A percentile compares a stretch with the other conserved stretches of the same genome.
These are phyloP conservation scores for Miniopterus natalensis DNA, from an alignment of 2,113 vertebrate species.

Conservation along the genomic window DNA sequence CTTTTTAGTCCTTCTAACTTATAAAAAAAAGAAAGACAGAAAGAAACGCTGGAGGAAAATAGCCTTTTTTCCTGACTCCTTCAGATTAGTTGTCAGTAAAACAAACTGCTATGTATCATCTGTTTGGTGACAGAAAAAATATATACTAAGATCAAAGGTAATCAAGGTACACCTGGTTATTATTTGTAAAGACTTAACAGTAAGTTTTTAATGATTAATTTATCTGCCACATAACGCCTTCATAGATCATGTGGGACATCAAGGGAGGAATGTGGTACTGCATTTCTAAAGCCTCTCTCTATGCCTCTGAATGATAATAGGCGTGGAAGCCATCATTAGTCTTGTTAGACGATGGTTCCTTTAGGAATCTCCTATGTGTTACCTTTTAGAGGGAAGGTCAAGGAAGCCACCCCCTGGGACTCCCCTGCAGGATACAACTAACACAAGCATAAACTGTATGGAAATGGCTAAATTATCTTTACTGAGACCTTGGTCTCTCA, in stretches of 20 bases:
- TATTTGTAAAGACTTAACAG: slow-evolving; percentile 93
- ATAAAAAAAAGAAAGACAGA: neutral
- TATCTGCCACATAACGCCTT: slow-evolving; percentile 91
- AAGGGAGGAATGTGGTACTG: slow-evolving; percentile 93
- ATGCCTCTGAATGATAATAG: slow-evolving; percentile 92
- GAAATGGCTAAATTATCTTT: slow-evolving; percentile 93
- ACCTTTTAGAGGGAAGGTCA: slow-evolving; percentile 92
- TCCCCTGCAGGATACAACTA: slow-evolving; percentile 90
- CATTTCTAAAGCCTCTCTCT: slow-evolving; percentile 90
- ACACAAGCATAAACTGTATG: slow-evolving; percentile 92
- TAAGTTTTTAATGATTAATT: slow-evolving; percentile 94
- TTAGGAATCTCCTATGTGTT: slow-evolving; percentile 92
- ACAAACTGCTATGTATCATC: slow-evolving; percentile 80
- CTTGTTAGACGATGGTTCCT: slow-evolving; percentile 93
- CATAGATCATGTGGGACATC: slow-evolving; percentile 93
- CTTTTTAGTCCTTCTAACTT: slow-evolving; percentile 76
- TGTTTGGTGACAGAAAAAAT: slow-evolving; percentile 84
- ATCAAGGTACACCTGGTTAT: slow-evolving; percentile 92
- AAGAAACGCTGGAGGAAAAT: slow-evolving; percentile 61
- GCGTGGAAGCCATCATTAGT: slow-evolving; percentile 92
- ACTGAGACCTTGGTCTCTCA: slow-evolving; percentile 89
- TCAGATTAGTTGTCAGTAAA: slow-evolving; percentile 79
- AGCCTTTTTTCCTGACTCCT: slow-evolving; percentile 74
- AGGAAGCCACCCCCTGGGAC: slow-evolving; percentile 87
- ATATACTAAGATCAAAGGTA: slow-evolving; percentile 89